Evolutionary conservation across 2,888 invertebrate species (phyloP), one percentile per base, ranked within the genome.

Genomic region (Himalopsyche kuldschensis): DNA sequence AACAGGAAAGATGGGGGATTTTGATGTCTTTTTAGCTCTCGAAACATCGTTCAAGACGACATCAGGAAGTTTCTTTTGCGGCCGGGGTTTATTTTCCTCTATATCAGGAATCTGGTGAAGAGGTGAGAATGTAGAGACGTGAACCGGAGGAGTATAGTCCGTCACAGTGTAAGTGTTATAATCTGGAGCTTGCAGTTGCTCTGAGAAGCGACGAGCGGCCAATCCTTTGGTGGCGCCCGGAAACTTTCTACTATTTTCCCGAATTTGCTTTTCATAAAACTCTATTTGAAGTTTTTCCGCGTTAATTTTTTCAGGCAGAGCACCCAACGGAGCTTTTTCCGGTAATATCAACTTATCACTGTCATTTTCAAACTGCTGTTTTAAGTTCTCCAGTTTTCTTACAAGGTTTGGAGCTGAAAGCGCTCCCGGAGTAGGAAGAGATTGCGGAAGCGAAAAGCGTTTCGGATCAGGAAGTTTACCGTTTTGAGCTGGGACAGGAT

Each of bases 91-190:
- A 46, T 91, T 90, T 86, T 91, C 91, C 86, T 92, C 92, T 83
- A 92, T 92, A 86, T 92, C 92, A 3, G 92, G 92, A 41, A 91
- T 92, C 86, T 90, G 91, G 84, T 91, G 91, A 81, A 92, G 88
- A 55, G 92, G 92, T 2, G 90, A 89, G 85, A 92, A 92, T 0
- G 92, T 90, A n/a, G 88, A 88, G 4, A 87, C 78, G 31, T 84
- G 87, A 55, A 89, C 88, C 63, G 90, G 89, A 35, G 93, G 90
- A 11, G 92, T 91, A 87, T 89, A 92, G 88, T 92, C 92, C 15
- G 92, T 92, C 69, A 92, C 89, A 27, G 92, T 90, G 87, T 93
- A 93, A 10, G 85, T 85, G 27, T 86, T 81, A 35, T 82, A 76
- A 46, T 86, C 80, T 10, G 32, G 46, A 75, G 79, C 46, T 8